Percentiles rank a stretch among this genome's conserved stretches.
Conservation (phyloP, 2,888 invertebrate genomes). For the Tetranychus piercei region DNA sequence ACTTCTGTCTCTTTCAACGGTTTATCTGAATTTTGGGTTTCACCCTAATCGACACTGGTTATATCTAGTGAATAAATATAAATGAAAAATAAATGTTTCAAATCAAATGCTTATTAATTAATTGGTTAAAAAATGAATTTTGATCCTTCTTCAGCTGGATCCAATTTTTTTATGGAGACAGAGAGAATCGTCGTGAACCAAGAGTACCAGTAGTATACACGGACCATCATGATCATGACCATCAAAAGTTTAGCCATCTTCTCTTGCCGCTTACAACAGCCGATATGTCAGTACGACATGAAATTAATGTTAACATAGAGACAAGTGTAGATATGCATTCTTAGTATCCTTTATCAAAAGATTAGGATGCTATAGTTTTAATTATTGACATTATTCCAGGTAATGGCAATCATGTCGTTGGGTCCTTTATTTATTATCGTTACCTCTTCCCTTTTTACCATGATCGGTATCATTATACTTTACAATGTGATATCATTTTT, state of each 20-base stretch:
- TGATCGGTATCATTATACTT: neutral
- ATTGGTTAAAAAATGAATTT: no score
- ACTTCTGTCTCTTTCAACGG: no score
- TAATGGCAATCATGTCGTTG: neutral
- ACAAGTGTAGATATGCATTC: slow-evolving; percentile 10
- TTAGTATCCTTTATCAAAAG: no score
- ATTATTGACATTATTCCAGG: no score
- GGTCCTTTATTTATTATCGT: neutral
- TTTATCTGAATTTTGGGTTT: no score
- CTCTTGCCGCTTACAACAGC: neutral
- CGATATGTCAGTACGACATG: neutral
- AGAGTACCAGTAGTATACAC: neutral
- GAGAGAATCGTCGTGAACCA: slow-evolving; percentile 8
- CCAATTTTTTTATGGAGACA: slow-evolving; percentile 23
- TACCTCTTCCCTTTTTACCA: neutral
- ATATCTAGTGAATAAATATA: no score
- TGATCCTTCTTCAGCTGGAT: slow-evolving; percentile 16
- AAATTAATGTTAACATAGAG: slow-evolving; percentile 4
- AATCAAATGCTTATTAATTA: neutral
- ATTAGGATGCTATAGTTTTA: no score
- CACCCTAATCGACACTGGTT: no score
- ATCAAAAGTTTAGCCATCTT: slow-evolving; percentile 12
- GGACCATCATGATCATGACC: slow-evolving; percentile 13
- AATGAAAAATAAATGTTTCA: no score
- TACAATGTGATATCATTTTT: neutral